Conservation (phyloP, 2,888 invertebrate genomes). For the Eilema sororculum region DNA sequence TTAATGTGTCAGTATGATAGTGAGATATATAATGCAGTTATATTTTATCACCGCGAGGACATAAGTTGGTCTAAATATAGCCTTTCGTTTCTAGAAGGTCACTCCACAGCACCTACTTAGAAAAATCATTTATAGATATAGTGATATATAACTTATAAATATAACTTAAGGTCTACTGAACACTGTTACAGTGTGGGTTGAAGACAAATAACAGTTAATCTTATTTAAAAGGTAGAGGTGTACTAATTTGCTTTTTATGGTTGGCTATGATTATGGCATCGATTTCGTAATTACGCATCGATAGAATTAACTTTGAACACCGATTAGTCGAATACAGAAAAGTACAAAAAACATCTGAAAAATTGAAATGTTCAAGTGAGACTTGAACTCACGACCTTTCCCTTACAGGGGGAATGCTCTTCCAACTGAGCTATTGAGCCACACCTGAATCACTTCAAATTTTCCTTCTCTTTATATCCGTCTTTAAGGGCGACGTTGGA, state of each 20-base stretch:
- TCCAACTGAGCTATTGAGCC: too few species aligned
- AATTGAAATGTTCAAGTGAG: too few species aligned
- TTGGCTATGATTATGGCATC: neutral
- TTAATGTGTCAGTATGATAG: neutral
- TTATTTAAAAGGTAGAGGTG: neutral
- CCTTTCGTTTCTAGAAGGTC: slow-evolving; percentile 50
- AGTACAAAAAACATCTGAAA: too few species aligned
- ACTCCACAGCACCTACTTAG: slow-evolving; percentile 33
- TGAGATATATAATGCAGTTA: slow-evolving; percentile 11
- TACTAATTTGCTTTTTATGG: neutral
- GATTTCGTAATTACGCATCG: neutral
- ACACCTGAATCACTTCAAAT: too few species aligned
- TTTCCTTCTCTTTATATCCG: too few species aligned
- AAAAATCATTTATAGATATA: slow-evolving; percentile 31
- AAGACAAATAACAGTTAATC: neutral
- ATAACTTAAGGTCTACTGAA: neutral
- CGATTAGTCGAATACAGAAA: too few species aligned
- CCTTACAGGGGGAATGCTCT: too few species aligned
- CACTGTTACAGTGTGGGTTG: neutral
- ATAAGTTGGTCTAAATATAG: slow-evolving; percentile 28
- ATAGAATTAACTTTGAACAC: too few species aligned
- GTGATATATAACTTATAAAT: neutral
- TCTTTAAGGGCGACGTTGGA: too few species aligned
- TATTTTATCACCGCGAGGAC: slow-evolving; percentile 45
- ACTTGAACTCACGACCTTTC: too few species aligned